Base-by-base conservation (phyloP, 2,797 vertebrate genomes). In the Galagoides demidoff region DNA sequence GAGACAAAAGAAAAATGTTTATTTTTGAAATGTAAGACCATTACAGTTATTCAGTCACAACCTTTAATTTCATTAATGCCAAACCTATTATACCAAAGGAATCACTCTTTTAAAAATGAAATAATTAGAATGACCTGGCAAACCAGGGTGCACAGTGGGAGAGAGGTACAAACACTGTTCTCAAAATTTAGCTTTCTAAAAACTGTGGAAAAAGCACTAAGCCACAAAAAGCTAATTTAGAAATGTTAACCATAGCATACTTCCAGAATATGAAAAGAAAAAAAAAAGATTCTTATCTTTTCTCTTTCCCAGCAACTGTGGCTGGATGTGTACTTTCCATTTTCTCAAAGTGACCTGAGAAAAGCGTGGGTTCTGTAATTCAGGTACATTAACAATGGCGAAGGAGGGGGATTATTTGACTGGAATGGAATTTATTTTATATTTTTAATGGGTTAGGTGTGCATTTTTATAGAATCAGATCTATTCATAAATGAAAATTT, bases 1-100 rank as follows among this genome's bases (percentile, higher is more conserved):
- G 94, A 97, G 85, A 95, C 89, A 97, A 96, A 98, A 97, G 95
- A 97, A 97, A 97, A 97, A 95, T 97, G 91, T 98, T 98, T 96
- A 90, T 97, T 98, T 98, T 98, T 93, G 2, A 70, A 97, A 85
- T 93, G 94, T 94, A 97, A 96, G 25, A 73, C 92, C 81, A 96
- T 96, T 97, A 91, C 64, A 59, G 3, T 95, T 93, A 17, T n/a
- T 90, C 88, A 93, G 90, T 85, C 66, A 79, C 59, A 87, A 88
- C 88, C 71, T 98, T 94, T 96, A 71, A 96, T 96, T 93, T 97
- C 83, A 78, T 90, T 97, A 96, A 96, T 95, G 55, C 10, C 13
- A 95, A 90, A 89, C 73, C n/a, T 95, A 71, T 94, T 95, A 89
- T 64, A 71, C 37, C 20, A 71, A 6, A 95, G 74, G 22, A 95